These are phyloP conservation scores for Oreocharis arfaki DNA, from an alignment of 2,113 vertebrate genomes.

Conservation along the genomic window DNA sequence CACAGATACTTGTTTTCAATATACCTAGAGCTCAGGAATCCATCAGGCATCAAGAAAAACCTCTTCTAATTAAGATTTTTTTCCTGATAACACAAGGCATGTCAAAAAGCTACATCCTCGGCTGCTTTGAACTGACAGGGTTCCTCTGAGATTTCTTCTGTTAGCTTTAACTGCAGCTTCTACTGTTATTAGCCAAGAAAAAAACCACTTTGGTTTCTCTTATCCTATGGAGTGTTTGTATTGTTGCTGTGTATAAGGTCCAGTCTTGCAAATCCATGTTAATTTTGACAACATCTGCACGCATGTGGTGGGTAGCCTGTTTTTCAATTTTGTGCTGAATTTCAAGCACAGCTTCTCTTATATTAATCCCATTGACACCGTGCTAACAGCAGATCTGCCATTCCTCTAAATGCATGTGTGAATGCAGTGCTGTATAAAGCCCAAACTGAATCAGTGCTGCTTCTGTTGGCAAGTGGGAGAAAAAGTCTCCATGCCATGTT, in stretches of 20 bases:
- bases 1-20: background rate
- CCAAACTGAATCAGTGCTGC: background rate
- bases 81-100: background rate
- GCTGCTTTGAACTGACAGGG: background rate
- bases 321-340: background rate
- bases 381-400: background rate
- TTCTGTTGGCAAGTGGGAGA: background rate
- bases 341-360: background rate
- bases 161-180: background rate
- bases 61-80: background rate
- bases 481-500: background rate
- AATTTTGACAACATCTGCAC: background rate
- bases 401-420: background rate
- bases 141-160: background rate
- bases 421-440: background rate
- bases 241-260: background rate
- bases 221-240: background rate
- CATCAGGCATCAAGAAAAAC: background rate
- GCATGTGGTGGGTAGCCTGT: background rate
- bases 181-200: background rate
- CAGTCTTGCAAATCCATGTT: background rate
- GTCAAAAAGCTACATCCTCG: background rate
- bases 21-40: background rate
- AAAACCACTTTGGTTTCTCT: background rate
- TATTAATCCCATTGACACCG: background rate